Evolutionary conservation across 2,888 invertebrate genomes (phyloP), one percentile per base, ranked within the genome.

Genomic region (Pilophorus perplexus): DNA sequence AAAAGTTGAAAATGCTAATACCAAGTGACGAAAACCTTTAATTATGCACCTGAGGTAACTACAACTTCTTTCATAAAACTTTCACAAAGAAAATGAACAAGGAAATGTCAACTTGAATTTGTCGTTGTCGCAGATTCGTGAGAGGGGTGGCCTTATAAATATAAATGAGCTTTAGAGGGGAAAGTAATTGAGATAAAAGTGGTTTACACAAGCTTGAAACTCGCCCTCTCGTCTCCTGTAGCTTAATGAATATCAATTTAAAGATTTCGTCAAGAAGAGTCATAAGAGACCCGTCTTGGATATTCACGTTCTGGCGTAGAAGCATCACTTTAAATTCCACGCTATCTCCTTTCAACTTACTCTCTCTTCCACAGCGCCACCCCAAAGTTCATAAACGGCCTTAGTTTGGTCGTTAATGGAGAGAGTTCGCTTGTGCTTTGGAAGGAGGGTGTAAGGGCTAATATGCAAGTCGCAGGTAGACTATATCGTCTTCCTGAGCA

Each of bases 191-290:
- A 16, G 54, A 54, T 54, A 27, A 54, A 54, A 18, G 28, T 28
- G 54, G 28, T 54, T 54, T 54, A 54, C 28, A 54, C 28, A 54
- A 54, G 54, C 54, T 10, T 3, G 16, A 16, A 54, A 54, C 25
- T 28, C 28, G 14, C 23, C n/a, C n/a, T n/a, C n/a, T n/a, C n/a
- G n/a, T n/a, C n/a, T n/a, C n/a, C n/a, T n/a, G 14, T 20, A 33
- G 14, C 28, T 54, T 54, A 54, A 54, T 54, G 54, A 54, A 54
- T 54, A 54, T 54, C 27, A 54, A 28, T 54, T 54, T 28, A 54
- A 28, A 27, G 28, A 18, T 28, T 28, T 44, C 44, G 16, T 14
- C 44, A 18, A 33, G 33, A 33, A 33, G 6, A 8, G 6, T 33
- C 33, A 33, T 12, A 6, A 12, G 12, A n/a, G n/a, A n/a, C n/a